Evolutionary conservation across 2,797 vertebrate species (phyloP).

Genomic region (Darevskia mixta): DNA sequence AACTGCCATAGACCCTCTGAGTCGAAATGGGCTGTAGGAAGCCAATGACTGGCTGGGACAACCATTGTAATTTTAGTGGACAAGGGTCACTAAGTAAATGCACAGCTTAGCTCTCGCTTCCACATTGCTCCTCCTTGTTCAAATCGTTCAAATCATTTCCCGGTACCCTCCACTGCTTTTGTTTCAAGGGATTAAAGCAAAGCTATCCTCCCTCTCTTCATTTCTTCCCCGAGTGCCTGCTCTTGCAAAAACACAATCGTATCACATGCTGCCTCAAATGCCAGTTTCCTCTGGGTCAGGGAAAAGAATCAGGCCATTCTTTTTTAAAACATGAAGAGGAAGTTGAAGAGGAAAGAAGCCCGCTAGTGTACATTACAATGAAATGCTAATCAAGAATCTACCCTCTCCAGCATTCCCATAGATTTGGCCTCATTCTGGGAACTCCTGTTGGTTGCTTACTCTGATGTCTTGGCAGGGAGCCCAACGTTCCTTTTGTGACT

Average conservation of each 20-base stretch:
- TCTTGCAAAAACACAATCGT: constrained; percentile 69
- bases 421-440: constrained; percentile 24
- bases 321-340: constrained; percentile 68
- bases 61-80: neutral
- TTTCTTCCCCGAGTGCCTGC: constrained; percentile 50
- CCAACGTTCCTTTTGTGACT: neutral
- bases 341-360: constrained; percentile 56
- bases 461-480: neutral
- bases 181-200: constrained; percentile 47
- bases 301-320: constrained; percentile 69
- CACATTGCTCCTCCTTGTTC: constrained; percentile 11
- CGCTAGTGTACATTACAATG: constrained; percentile 37
- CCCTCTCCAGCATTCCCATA: constrained; percentile 45
- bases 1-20: neutral
- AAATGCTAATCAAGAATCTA: constrained; percentile 42
- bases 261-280: constrained; percentile 59
- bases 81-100: constrained; percentile 29
- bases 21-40: neutral
- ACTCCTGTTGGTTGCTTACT: accelerated
- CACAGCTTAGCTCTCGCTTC: constrained; percentile 3
- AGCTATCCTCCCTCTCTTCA: constrained; percentile 33
- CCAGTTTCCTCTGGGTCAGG: constrained; percentile 69
- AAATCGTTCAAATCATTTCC: neutral
- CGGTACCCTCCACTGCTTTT: constrained; percentile 20
- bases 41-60: constrained; percentile 32